phyloP scores from a whole-genome alignment of 2,888 invertebrate species.

The Microchrysa polita region DNA sequence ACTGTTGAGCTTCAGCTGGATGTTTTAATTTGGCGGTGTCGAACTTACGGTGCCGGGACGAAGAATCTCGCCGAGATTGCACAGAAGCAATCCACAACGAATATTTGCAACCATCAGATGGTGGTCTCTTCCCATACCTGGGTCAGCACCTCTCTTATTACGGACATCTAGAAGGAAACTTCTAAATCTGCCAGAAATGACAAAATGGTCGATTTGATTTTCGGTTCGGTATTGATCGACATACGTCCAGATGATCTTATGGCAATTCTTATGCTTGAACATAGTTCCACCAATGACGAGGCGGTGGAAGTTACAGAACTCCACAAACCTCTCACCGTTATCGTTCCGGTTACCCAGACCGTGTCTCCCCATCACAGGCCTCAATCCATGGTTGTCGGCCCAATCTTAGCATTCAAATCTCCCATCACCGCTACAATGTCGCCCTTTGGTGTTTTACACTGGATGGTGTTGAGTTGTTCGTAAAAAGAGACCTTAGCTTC shows the following conservation, averaged over 20 bases:
- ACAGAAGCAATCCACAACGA: no score
- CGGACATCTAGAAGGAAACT: slow-evolving; percentile 4
- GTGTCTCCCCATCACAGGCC: slow-evolving; percentile 9
- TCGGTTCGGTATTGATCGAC: neutral
- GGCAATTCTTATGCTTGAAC: neutral
- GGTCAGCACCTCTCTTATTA: no score
- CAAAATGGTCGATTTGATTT: slow-evolving; percentile 17
- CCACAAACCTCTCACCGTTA: neutral
- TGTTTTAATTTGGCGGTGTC: no score
- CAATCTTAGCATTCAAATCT: slow-evolving; percentile 16
- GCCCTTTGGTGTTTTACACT: neutral
- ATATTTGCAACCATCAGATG: no score
- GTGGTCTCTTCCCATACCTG: no score
- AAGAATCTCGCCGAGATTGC: no score
- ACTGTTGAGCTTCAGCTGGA: no score
- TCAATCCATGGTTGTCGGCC: neutral
- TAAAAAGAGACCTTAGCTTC: neutral
- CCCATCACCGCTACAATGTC: slow-evolving; percentile 12
- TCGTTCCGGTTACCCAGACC: slow-evolving; percentile 13
- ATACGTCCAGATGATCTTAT: neutral
- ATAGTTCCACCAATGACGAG: slow-evolving; percentile 4
- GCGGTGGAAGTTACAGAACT: neutral
- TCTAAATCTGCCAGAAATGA: neutral
- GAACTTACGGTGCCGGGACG: no score
- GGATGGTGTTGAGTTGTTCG: neutral